Conservation (phyloP, 2,113 vertebrate species). For the Cryptotis parvus region DNA sequence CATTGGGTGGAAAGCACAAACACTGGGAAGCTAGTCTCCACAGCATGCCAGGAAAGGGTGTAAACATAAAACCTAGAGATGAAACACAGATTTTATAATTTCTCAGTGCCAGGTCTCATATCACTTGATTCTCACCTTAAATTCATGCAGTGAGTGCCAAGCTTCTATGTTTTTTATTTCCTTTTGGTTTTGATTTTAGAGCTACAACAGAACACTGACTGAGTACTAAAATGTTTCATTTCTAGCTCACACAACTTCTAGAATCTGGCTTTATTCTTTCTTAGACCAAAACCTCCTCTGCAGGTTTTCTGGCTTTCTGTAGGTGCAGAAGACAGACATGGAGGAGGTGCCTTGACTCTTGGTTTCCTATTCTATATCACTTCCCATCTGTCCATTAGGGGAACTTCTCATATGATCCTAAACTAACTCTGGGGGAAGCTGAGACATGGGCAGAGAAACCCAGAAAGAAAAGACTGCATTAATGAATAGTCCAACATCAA, state of each 20-base stretch:
- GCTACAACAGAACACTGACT: too few species aligned
- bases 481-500: background rate
- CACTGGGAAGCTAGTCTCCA: background rate
- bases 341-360: background rate
- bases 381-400: background rate
- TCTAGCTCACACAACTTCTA: background rate
- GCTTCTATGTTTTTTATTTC: too few species aligned
- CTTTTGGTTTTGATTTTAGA: too few species aligned
- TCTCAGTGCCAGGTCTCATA: background rate
- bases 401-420: background rate
- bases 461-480: background rate
- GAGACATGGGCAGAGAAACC: background rate
- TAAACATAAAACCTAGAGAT: background rate
- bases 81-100: background rate
- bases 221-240: background rate
- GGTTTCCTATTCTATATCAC: background rate
- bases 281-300: background rate
- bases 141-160: background rate
- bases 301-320: background rate
- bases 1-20: constrained; percentile 26
- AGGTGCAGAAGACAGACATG: background rate
- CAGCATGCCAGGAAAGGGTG: background rate
- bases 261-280: background rate
- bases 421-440: background rate
- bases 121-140: background rate